phyloP scores from a whole-genome alignment of 2,797 vertebrate genomes.

The Urosaurus nigricauda region DNA sequence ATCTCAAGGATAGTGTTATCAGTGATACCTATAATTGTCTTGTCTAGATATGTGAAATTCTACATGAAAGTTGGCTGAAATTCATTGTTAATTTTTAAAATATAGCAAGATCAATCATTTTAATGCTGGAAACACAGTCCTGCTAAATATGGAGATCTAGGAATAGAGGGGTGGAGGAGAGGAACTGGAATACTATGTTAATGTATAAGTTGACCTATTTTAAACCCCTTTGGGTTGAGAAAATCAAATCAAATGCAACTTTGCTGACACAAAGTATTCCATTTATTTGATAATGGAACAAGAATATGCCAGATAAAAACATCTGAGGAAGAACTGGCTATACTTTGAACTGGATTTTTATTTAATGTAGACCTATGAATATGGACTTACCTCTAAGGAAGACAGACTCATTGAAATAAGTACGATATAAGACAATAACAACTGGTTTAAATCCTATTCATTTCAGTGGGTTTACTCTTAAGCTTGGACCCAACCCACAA shows the following conservation, averaged over 20 bases:
- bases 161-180: background rate
- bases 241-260: background rate
- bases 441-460: no score
- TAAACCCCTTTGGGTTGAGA: background rate
- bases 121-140: background rate
- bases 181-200: background rate
- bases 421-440: background rate
- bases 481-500: background rate
- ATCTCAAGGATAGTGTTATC: background rate
- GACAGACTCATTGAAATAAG: background rate
- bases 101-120: background rate
- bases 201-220: background rate
- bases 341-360: background rate
- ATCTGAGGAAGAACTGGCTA: background rate
- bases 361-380: background rate
- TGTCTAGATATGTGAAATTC: background rate
- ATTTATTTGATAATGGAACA: background rate
- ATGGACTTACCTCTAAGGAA: background rate
- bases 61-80: no score
- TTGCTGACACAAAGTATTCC: slow-evolving; percentile 14
- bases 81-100: background rate
- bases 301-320: background rate
- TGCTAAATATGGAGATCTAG: background rate
- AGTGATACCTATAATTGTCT: background rate
- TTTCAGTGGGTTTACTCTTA: background rate